Evolutionary conservation across 2,888 invertebrate genomes (phyloP), one percentile per base, ranked within the genome.

Genomic region (Fragum whitleyi): DNA sequence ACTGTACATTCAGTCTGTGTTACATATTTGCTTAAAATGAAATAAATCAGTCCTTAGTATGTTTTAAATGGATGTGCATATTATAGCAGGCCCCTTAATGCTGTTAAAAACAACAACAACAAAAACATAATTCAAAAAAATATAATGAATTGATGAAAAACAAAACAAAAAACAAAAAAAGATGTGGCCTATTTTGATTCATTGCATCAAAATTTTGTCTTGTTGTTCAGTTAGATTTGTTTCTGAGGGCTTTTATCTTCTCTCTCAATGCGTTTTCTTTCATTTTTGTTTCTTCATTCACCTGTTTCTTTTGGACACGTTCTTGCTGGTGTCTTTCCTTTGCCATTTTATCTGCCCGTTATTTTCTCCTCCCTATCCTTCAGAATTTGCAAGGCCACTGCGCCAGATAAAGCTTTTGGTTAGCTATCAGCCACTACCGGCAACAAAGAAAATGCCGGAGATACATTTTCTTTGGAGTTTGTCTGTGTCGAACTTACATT

Each of bases 321-420:
- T 73, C 73, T 26, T 47, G 21, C 32, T 72, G 36, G 21, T 7
- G 42, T n/a, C n/a, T n/a, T 36, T 36, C 32, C 32, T 36, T 9
- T 36, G 32, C 32, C 32, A 6, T 36, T 36, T 36, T 3, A 6
- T 36, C n/a, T 42, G 0, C n/a, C 32, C 42, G 62, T 32, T 47
- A 11, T 29, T 47, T n/a, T 21, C 51, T 32, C 28, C 26, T 55
- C 23, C 5, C 26, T 42, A 3, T 70, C 32, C 32, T 57, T 77
- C 57, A 7, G 23, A 14, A 29, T 72, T 72, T 29, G 53, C 68
- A 79, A 29, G 14, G 74, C 75, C 23, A 32, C 75, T 23, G 23
- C n/a, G 0, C 75, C 67, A 26, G 79, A 75, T 23, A 75, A 16
- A 6, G 71, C 75, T 67, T 75, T 79, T n/a, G 75, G 71, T n/a